Percentiles rank a stretch among this genome's conserved stretches.
Evolutionary conservation across 2,888 invertebrate species (phyloP).

Genomic region (Cactoblastis cactorum): DNA sequence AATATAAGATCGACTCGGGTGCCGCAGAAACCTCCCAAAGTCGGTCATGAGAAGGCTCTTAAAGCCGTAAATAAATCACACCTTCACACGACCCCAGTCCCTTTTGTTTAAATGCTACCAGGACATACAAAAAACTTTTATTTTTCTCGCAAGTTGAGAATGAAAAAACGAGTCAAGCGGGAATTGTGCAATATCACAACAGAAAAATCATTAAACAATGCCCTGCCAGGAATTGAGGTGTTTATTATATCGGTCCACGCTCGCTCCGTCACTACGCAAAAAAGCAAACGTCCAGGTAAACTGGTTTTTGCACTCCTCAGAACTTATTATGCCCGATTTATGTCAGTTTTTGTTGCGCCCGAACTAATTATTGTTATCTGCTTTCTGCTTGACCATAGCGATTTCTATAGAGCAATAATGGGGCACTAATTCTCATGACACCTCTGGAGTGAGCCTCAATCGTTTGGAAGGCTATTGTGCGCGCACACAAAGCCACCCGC

Average conservation of each 20-base stretch:
- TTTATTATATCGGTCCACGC: constrained; percentile 71
- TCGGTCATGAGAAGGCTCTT: constrained; percentile 64
- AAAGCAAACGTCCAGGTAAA: constrained; percentile 68
- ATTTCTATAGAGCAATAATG: constrained; percentile 71
- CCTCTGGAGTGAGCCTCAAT: constrained; percentile 71
- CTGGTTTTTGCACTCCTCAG: constrained; percentile 57
- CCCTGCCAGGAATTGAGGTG: constrained; percentile 77
- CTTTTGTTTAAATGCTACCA: constrained; percentile 79
- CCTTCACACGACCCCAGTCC: constrained; percentile 65
- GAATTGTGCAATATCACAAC: constrained; percentile 78
- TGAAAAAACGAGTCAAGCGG: constrained; percentile 59
- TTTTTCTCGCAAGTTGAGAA: constrained; percentile 60
- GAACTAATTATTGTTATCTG: constrained; percentile 78
- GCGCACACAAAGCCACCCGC: constrained; percentile 67
- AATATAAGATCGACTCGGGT: constrained; percentile 36
- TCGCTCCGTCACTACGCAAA: constrained; percentile 61
- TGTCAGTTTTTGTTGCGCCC: constrained; percentile 76
- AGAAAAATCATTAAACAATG: constrained; percentile 77
- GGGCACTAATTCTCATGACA: constrained; percentile 77
- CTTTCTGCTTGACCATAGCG: constrained; percentile 70
- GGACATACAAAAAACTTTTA: constrained; percentile 68
- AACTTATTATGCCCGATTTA: constrained; percentile 78
- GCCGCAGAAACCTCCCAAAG: constrained; percentile 56
- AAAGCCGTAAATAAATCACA: constrained; percentile 77
- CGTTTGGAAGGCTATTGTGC: constrained; percentile 56